These are phyloP conservation scores for Aphis craccivora DNA, from an alignment of 1,140 invertebrate genomes.

Conservation along the genomic window DNA sequence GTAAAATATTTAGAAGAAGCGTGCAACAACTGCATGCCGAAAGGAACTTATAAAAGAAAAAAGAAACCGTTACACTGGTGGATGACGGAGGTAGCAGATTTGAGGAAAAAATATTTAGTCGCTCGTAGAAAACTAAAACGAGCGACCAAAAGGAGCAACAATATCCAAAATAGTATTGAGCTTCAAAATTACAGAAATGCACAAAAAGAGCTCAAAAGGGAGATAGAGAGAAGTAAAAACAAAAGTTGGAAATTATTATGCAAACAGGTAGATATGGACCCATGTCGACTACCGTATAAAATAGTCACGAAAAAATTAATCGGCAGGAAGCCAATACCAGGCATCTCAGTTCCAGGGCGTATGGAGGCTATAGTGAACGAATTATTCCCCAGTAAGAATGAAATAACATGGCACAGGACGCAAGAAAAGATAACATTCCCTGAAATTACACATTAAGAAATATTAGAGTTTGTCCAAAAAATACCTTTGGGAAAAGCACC, in stretches of 20 bases:
- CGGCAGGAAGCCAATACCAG: background rate
- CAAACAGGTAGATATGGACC: slow-evolving; percentile 14
- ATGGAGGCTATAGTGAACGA: background rate
- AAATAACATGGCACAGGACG: background rate
- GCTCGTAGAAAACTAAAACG: background rate
- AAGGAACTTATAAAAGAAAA: background rate
- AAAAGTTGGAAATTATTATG: slow-evolving; percentile 37
- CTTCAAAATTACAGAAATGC: background rate
- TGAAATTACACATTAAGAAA: background rate
- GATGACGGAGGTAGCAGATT: background rate
- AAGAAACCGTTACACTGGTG: slow-evolving; percentile 1
- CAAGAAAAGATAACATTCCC: background rate
- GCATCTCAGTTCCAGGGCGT: background rate
- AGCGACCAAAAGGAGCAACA: background rate
- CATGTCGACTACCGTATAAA: slow-evolving; percentile 19
- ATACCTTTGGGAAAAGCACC: slow-evolving; percentile 1
- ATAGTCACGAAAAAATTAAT: slow-evolving; percentile 27
- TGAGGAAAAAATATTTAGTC: background rate
- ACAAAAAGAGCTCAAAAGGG: background rate
- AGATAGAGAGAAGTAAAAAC: slow-evolving; percentile 1
- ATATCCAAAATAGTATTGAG: background rate
- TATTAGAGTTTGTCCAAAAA: background rate
- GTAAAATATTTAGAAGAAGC: background rate
- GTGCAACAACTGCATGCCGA: background rate
- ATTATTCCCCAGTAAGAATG: background rate